Evolutionary conservation across 64 coral and sea anemone species (phyloP).

Genomic region (Montipora cactus): DNA sequence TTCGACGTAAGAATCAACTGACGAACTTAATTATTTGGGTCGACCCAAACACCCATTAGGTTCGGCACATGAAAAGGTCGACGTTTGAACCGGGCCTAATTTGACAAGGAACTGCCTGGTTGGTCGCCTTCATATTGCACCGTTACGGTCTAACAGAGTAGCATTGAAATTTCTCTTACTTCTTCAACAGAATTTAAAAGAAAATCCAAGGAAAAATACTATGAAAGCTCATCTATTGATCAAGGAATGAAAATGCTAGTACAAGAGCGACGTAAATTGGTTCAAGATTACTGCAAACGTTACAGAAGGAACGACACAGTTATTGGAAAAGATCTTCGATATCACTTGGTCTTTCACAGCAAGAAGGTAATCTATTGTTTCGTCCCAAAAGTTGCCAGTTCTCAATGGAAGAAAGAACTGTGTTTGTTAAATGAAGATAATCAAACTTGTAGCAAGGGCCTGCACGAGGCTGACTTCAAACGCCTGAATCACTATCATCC

Average conservation of each 20-base stretch:
- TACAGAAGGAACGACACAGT: neutral
- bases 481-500: neutral
- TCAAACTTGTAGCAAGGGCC: neutral
- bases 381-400: constrained; percentile 35
- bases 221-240: neutral
- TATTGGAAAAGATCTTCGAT: constrained; percentile 17
- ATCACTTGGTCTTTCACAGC: constrained; percentile 1
- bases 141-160: too few species aligned
- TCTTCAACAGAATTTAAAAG: neutral
- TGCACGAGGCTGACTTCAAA: neutral
- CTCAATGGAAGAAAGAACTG: constrained; percentile 4
- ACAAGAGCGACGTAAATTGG: neutral
- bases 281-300: constrained; percentile 36
- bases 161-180: too few species aligned
- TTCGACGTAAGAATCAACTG: too few species aligned
- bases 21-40: too few species aligned
- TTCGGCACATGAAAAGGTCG: too few species aligned
- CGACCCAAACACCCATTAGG: too few species aligned
- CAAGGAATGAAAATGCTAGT: neutral
- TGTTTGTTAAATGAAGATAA: constrained; percentile 23
- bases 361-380: constrained; percentile 43
- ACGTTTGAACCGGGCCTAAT: too few species aligned
- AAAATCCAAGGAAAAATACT: neutral
- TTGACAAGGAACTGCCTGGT: too few species aligned
- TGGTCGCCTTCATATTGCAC: too few species aligned